A percentile compares a stretch with the other conserved stretches of the same genome.
phyloP scores from a whole-genome alignment of 2,888 invertebrate genomes.

The Athrips mouffetella region DNA sequence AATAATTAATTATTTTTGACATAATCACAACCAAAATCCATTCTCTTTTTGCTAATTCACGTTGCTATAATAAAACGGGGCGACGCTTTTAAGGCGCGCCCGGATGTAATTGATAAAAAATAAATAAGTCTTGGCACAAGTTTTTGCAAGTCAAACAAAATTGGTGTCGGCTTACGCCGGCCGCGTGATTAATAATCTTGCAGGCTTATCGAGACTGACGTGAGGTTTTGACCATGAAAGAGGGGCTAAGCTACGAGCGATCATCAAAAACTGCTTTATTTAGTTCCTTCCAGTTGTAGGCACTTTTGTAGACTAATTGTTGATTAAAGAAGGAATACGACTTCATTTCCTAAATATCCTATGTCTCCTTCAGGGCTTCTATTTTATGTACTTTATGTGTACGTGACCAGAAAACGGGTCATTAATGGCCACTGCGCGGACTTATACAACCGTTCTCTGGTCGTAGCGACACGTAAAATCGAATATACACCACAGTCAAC shows the following conservation, averaged over 20 bases:
- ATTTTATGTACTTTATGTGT: too few relatives aligned
- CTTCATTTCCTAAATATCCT: too few relatives aligned
- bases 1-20: conserved; percentile 86
- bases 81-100: conserved; percentile 66
- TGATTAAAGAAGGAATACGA: too few relatives aligned
- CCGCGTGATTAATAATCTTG: conserved; percentile 61
- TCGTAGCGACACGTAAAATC: too few relatives aligned
- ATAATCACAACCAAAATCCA: conserved; percentile 82
- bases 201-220: conserved; percentile 30
- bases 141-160: conserved; percentile 72
- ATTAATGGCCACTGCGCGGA: too few relatives aligned
- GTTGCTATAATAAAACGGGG: conserved; percentile 78
- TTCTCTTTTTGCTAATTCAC: conserved; percentile 84
- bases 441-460: too few relatives aligned
- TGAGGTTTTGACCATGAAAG: conserved; percentile 3
- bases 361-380: too few relatives aligned
- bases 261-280: neutral
- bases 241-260: conserved; percentile 10
- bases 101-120: conserved; percentile 75
- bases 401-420: too few relatives aligned
- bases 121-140: conserved; percentile 66
- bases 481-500: too few relatives aligned
- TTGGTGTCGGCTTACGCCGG: conserved; percentile 51
- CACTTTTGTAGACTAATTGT: neutral
- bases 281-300: neutral